Evolutionary conservation across 2,113 vertebrate genomes (phyloP), one percentile per base, ranked within the genome.

Genomic region (Galbula dea): DNA sequence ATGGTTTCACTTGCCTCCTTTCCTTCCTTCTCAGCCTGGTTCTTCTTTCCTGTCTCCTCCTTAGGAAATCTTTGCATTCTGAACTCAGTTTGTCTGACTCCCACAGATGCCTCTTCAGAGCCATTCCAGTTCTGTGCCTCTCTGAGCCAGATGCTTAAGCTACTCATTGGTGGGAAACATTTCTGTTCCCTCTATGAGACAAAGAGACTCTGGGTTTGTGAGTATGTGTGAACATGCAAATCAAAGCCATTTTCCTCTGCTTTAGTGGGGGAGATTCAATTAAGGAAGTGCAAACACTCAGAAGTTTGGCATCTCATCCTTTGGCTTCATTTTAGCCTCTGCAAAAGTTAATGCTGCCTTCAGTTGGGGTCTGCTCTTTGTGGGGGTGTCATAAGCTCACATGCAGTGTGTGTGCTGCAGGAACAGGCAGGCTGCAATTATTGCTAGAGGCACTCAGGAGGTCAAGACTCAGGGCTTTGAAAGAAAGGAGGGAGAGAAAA

Each of bases 401-500:
- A n/a, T n/a, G n/a, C n/a, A n/a, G n/a, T n/a, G n/a, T n/a, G n/a
- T n/a, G n/a, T n/a, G n/a, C n/a, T n/a, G n/a, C n/a, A n/a, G n/a
- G n/a, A n/a, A n/a, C n/a, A n/a, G n/a, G n/a, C n/a, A n/a, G n/a
- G n/a, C n/a, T n/a, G n/a, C n/a, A n/a, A n/a, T n/a, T n/a, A n/a
- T n/a, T n/a, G n/a, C n/a, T n/a, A n/a, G n/a, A n/a, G n/a, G n/a
- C n/a, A n/a, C n/a, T n/a, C n/a, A n/a, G n/a, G n/a, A n/a, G n/a
- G n/a, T n/a, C n/a, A n/a, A n/a, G n/a, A n/a, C n/a, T n/a, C n/a
- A n/a, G n/a, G n/a, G n/a, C n/a, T n/a, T n/a, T n/a, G n/a, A n/a
- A n/a, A n/a, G n/a, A n/a, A n/a, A n/a, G n/a, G n/a, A n/a, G n/a
- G 88, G 63, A 91, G 67, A 69, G 73, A 79, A 94, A 94, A 95